These are phyloP conservation scores for Eupeodes latifasciatus DNA, from an alignment of 2,888 invertebrate genomes.

Conservation along the genomic window DNA sequence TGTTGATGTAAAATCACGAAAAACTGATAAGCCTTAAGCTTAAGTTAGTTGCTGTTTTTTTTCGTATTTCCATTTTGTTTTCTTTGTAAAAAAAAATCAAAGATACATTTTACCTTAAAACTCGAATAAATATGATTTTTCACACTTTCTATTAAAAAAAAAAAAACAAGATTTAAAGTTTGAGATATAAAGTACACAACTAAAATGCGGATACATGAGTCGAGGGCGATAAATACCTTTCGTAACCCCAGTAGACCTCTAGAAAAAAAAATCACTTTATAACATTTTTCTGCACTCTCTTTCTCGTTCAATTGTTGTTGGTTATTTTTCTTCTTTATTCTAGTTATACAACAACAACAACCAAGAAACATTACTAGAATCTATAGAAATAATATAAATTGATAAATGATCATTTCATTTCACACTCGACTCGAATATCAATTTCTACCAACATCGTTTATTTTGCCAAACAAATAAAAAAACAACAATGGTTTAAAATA, in stretches of 20 bases:
- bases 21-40: background rate
- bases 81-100: slow-evolving; percentile 25
- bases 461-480: slow-evolving; percentile 56
- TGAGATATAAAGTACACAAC: slow-evolving; percentile 45
- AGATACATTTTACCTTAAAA: background rate
- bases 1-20: background rate
- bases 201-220: slow-evolving; percentile 51
- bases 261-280: slow-evolving; percentile 5
- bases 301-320: background rate
- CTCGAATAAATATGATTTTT: slow-evolving; percentile 52
- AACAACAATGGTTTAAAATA: slow-evolving; percentile 25
- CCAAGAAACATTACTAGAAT: slow-evolving; percentile 12
- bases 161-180: slow-evolving; percentile 46
- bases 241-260: slow-evolving; percentile 69
- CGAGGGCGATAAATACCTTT: slow-evolving; percentile 62
- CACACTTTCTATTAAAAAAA: slow-evolving; percentile 51
- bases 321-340: background rate
- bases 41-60: background rate
- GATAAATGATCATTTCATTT: slow-evolving; percentile 75
- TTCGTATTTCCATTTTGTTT: background rate
- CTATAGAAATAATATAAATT: slow-evolving; percentile 59
- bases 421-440: slow-evolving; percentile 73
- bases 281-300: slow-evolving; percentile 5
- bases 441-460: slow-evolving; percentile 66
- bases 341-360: background rate